Evolutionary conservation across 2,797 vertebrate species (phyloP).

Genomic region (Loriculus beryllinus): DNA sequence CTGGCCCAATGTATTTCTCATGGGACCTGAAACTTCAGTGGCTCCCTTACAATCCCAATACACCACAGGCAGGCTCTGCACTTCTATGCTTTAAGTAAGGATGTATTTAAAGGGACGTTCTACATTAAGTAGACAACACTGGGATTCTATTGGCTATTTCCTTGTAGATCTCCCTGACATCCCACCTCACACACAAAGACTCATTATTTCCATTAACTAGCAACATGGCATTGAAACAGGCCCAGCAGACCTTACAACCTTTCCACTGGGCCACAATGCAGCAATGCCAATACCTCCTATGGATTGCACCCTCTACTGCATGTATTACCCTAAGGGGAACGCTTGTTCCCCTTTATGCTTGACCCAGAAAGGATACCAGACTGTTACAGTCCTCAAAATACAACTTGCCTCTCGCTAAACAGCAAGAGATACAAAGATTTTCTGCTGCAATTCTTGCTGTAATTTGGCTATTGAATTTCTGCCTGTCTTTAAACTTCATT

Average conservation of each 20-base stretch:
- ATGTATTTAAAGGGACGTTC: background rate
- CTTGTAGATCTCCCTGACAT: background rate
- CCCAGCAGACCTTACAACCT: background rate
- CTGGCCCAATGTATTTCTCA: background rate
- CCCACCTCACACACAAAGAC: background rate
- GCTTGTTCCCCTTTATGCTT: background rate
- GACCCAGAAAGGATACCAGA: background rate
- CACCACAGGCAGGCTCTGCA: rapidly evolving
- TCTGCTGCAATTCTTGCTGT: background rate
- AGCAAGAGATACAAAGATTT: background rate
- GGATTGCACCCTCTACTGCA: background rate
- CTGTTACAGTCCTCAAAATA: background rate
- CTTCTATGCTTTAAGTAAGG: background rate
- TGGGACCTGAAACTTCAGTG: background rate
- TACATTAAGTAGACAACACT: background rate
- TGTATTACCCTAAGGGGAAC: background rate
- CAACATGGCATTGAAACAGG: background rate
- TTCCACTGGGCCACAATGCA: background rate
- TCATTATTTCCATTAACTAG: background rate
- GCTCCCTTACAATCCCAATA: background rate
- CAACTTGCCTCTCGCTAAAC: background rate
- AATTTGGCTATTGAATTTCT: background rate
- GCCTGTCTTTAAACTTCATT: background rate
- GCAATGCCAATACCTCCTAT: background rate
- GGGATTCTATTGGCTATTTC: background rate